Evolutionary conservation across 2,113 vertebrate species (phyloP).

Genomic region (Poicephalus meyeri): DNA sequence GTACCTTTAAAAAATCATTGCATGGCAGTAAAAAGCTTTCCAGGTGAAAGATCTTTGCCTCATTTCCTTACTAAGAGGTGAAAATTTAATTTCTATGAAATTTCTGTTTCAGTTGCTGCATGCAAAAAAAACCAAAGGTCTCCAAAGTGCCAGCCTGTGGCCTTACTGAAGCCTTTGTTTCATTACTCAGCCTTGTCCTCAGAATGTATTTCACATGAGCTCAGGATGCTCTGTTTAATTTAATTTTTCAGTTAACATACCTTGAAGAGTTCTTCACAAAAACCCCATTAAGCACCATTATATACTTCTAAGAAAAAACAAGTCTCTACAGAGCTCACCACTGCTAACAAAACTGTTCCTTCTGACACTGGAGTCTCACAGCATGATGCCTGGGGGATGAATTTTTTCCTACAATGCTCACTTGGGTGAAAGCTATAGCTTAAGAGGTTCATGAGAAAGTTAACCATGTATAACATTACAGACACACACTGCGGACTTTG

Average conservation of each 20-base stretch:
- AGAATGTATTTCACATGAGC: neutral
- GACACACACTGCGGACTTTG: neutral
- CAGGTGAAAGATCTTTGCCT: neutral
- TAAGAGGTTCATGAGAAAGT: neutral
- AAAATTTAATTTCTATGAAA: neutral
- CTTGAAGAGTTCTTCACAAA: neutral
- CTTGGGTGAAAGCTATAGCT: neutral
- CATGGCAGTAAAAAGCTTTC: neutral
- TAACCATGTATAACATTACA: neutral
- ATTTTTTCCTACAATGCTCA: neutral
- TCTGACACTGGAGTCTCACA: neutral
- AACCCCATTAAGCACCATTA: neutral
- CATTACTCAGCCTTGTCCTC: neutral
- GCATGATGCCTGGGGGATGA: neutral
- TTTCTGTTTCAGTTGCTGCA: neutral
- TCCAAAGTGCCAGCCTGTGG: neutral
- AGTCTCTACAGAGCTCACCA: neutral
- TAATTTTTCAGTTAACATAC: neutral
- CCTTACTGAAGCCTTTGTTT: neutral
- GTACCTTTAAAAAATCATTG: neutral
- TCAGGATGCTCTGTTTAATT: neutral
- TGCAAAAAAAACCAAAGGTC: neutral
- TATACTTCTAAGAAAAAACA: neutral
- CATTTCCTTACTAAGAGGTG: neutral
- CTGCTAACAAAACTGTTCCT: neutral